phyloP scores from a whole-genome alignment of 2,113 vertebrate species.

The Rhinogobius similis region DNA sequence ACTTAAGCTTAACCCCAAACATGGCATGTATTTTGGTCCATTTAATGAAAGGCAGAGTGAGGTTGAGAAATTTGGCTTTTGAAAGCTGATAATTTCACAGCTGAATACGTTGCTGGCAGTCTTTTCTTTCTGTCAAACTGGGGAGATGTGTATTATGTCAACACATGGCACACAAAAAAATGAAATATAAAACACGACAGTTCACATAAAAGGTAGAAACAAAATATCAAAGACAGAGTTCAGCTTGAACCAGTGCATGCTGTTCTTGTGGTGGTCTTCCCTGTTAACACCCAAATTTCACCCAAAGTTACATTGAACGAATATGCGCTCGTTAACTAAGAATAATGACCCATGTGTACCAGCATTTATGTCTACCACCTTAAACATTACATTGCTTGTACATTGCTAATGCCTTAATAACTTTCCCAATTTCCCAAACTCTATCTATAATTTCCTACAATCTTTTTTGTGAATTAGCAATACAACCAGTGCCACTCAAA shows the following conservation, averaged over 20 bases:
- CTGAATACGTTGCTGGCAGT: conserved; percentile 35
- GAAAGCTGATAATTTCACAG: conserved; percentile 49
- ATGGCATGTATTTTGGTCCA: conserved; percentile 24
- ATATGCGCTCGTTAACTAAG: too few relatives aligned
- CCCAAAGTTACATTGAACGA: too few relatives aligned
- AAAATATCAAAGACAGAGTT: not conserved
- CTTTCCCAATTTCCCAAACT: too few relatives aligned
- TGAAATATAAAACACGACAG: conserved; percentile 31
- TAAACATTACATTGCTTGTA: too few relatives aligned
- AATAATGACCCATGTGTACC: too few relatives aligned
- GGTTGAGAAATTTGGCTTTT: conserved; percentile 36
- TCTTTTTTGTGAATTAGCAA: too few relatives aligned
- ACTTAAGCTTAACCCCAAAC: not conserved
- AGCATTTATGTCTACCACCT: too few relatives aligned
- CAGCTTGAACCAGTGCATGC: not conserved
- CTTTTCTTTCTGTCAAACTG: conserved; percentile 38
- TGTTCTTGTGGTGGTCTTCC: too few relatives aligned
- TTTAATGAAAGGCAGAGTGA: conserved; percentile 40
- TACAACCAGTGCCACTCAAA: too few relatives aligned
- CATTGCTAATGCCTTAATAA: too few relatives aligned
- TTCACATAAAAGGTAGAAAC: conserved; percentile 11
- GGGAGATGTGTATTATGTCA: conserved; percentile 35
- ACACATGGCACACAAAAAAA: not conserved
- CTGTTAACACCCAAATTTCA: too few relatives aligned
- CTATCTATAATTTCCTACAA: too few relatives aligned